Conservation (phyloP, 2,888 invertebrate species). For the Choreutis nemorana region DNA sequence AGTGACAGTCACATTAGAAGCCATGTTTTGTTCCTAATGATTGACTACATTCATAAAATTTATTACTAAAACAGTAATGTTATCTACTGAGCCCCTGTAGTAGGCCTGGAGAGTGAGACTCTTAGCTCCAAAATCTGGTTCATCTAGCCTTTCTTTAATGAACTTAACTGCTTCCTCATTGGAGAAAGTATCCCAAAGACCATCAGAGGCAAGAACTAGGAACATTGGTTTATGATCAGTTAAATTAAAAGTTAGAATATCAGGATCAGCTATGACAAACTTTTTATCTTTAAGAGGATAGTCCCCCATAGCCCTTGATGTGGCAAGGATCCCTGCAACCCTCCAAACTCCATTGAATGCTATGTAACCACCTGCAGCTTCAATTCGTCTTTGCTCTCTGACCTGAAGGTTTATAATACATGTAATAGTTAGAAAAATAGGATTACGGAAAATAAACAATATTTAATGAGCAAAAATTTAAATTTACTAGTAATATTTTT, state of each 20-base stretch:
- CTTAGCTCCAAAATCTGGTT: constrained; percentile 90
- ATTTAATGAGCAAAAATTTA: no score
- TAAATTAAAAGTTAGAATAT: constrained; percentile 90
- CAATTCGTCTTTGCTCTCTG: constrained; percentile 89
- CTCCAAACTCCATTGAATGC: constrained; percentile 97
- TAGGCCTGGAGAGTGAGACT: constrained; percentile 91
- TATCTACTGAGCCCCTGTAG: constrained; percentile 92
- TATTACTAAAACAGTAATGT: constrained; percentile 93
- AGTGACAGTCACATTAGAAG: constrained; percentile 1
- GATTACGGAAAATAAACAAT: not conserved
- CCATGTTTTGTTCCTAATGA: no score
- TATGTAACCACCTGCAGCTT: constrained; percentile 94
- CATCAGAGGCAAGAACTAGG: constrained; percentile 92
- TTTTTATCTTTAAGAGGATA: constrained; percentile 94
- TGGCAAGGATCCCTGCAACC: constrained; percentile 93
- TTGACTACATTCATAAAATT: constrained; percentile 79
- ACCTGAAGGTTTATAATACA: constrained; percentile 65
- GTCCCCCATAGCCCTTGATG: constrained; percentile 93
- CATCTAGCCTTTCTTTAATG: constrained; percentile 84
- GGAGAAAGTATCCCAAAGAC: constrained; percentile 94
- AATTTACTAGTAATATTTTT: constrained; percentile 14
- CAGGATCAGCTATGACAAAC: constrained; percentile 94
- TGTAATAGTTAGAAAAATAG: no score
- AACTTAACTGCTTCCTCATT: constrained; percentile 95
- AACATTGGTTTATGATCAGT: constrained; percentile 88